These are phyloP conservation scores for Portunus trituberculatus DNA, from an alignment of 1,140 invertebrate species.

Conservation along the genomic window DNA sequence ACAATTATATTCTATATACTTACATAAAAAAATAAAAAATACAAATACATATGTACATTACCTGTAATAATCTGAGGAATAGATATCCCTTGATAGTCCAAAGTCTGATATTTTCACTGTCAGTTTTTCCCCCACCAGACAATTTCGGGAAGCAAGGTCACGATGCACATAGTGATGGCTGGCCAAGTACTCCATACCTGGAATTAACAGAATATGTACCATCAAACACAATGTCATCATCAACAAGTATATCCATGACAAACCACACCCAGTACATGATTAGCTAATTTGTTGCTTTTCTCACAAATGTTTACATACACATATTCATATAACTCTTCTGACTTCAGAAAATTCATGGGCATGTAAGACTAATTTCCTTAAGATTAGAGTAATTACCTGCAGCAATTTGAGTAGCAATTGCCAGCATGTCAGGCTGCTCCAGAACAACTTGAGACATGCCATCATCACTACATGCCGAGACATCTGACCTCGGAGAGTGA, in stretches of 20 bases:
- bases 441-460: conserved; percentile 84
- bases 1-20: conserved; percentile 77
- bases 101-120: conserved; percentile 98
- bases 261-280: too few relatives aligned
- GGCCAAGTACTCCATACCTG: conserved; percentile 97
- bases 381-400: conserved; percentile 83
- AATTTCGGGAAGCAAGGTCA: conserved; percentile 97
- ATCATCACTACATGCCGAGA: conserved; percentile 83
- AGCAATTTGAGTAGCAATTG: conserved; percentile 94
- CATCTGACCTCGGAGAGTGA: conserved; percentile 89
- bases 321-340: too few relatives aligned
- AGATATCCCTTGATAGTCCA: conserved; percentile 96
- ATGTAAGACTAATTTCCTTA: background rate
- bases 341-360: too few relatives aligned
- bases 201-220: background rate
- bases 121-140: conserved; percentile 95
- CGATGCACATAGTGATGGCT: conserved; percentile 98
- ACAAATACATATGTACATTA: background rate
- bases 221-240: background rate
- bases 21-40: background rate
- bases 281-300: too few relatives aligned
- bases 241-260: background rate
- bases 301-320: too few relatives aligned
- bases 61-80: conserved; percentile 87
- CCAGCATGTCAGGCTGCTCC: conserved; percentile 89